Conservation (phyloP, 2,113 vertebrate species). For the Piprites chloris region DNA sequence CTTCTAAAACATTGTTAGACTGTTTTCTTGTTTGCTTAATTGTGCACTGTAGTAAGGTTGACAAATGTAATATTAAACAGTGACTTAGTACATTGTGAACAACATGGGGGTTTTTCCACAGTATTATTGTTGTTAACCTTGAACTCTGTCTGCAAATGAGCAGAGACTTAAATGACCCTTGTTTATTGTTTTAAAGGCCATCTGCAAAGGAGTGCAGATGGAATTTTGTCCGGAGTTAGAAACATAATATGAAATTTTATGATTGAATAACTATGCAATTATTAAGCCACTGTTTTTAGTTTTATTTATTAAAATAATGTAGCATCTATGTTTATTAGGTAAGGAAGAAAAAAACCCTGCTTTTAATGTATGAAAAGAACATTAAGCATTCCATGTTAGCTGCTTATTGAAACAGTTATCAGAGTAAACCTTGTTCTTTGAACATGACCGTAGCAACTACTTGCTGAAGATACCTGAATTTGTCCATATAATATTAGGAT, state of each 20-base stretch:
- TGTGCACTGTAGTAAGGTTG: neutral
- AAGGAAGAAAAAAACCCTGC: neutral
- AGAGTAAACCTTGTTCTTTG: neutral
- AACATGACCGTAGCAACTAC: neutral
- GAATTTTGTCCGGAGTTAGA: neutral
- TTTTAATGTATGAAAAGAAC: neutral
- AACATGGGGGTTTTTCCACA: accelerated
- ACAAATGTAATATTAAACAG: neutral
- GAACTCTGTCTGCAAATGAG: neutral
- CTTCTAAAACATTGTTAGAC: neutral
- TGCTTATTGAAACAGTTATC: slow-evolving; percentile 37
- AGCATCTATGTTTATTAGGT: neutral
- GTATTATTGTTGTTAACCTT: neutral
- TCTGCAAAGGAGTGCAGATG: neutral
- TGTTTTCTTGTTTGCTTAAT: neutral
- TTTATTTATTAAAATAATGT: neutral
- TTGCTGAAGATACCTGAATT: neutral
- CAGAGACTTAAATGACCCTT: neutral
- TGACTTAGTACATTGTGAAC: neutral
- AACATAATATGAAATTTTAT: neutral
- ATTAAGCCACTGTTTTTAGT: neutral
- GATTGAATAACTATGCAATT: neutral
- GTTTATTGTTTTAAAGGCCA: neutral
- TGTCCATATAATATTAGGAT: neutral
- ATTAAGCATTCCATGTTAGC: neutral